Evolutionary conservation across 30 jellyfish, hydroid and myxozoan species (phyloP), one percentile per base, ranked within the genome.

Genomic region (Rhopilema esculentum): DNA sequence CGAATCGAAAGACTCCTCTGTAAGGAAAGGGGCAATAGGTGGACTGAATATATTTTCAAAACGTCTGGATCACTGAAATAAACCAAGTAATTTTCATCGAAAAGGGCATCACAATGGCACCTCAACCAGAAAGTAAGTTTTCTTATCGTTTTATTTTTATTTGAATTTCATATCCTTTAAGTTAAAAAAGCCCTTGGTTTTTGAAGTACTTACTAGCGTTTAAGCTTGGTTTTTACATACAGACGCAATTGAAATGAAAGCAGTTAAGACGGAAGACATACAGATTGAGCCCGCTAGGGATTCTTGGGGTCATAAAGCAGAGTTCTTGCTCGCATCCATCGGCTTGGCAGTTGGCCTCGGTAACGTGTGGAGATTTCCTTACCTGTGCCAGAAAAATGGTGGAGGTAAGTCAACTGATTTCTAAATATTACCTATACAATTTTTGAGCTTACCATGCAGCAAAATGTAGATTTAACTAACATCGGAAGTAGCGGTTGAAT

Each of bases 301-400:
- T 16, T 63, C 92, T 19, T 92, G 98, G 98, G 98, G 98, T 7
- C 91, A 92, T 52, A 92, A 92, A 82, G 88, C 95, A 7, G 98
- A 92, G 79, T 92, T 92, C 51, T 65, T 92, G 74, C 91, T 92
- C 20, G 98, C 98, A 27, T 92, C 98, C 21, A 86, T 92, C 65
- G 98, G 98, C 0, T 73, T 92, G 8, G 98, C 98, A 0, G 98
- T 92, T 49, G 98, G 98, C 40, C 89, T 92, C 32, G 98, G 98
- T 20, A 92, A 92, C 84, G 84, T 92, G 9, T 92, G 98, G 98
- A 52, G 98, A 57, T 92, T 92, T 86, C 98, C 98, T 57, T 92
- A 92, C 75, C 91, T 92, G 23, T 85, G 93, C 49, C 98, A 92
- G 62, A 92, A 81, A 76, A 92, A 92, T 86, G 98, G 98, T 31